Percentiles rank a stretch among this genome's conserved stretches.
These are phyloP conservation scores for Enteromius viviparus DNA, from an alignment of 2,797 vertebrate genomes.

Conservation along the genomic window DNA sequence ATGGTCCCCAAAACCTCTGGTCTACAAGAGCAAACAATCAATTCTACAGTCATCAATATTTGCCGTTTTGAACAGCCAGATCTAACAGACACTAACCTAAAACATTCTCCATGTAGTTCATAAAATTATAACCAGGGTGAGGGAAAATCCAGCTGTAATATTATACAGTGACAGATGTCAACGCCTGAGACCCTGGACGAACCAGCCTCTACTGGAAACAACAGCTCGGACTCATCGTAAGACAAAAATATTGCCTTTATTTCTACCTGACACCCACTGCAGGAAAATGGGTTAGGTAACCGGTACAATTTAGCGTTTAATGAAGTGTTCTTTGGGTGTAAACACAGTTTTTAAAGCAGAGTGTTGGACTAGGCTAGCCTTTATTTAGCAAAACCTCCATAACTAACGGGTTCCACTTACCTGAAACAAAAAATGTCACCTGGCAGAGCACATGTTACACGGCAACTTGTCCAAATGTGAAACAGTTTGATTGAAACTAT, in stretches of 20 bases:
- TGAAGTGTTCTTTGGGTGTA: not conserved
- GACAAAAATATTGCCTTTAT: not conserved
- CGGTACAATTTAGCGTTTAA: not conserved
- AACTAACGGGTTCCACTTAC: constrained; percentile 6
- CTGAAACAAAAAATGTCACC: not conserved
- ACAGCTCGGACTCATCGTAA: not conserved
- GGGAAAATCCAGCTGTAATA: not conserved
- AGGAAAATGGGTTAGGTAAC: not conserved
- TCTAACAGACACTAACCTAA: not conserved
- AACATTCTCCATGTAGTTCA: not conserved
- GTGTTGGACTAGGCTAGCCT: constrained; percentile 22
- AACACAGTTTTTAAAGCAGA: not conserved
- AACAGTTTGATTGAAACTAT: not conserved
- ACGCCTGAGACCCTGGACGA: not conserved
- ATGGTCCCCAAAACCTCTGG: not conserved
- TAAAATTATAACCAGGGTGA: not conserved
- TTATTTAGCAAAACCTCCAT: constrained; percentile 20
- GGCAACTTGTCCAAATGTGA: constrained; percentile 37
- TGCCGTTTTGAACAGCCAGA: not conserved
- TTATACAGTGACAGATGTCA: not conserved
- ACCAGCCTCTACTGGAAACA: not conserved
- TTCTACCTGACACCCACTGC: not conserved
- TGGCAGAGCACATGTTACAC: constrained; percentile 31
- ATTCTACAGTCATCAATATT: not conserved
- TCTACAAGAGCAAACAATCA: not conserved